phyloP scores from a whole-genome alignment of 2,888 invertebrate genomes.

The Agrypnus murinus region DNA sequence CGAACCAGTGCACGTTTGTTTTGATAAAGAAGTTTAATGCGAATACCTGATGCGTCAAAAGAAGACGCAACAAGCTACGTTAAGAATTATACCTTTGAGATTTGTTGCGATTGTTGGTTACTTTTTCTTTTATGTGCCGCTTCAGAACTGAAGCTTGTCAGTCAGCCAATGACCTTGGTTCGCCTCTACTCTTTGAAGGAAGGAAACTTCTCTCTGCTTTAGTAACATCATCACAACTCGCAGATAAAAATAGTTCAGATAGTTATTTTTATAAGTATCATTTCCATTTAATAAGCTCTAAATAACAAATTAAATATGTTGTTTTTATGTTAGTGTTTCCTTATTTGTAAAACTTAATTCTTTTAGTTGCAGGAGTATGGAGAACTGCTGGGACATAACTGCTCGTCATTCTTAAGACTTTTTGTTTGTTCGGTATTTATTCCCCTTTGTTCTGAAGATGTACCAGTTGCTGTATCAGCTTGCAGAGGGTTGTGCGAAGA shows the following conservation, averaged over 20 bases:
- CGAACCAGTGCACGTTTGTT: slow-evolving; percentile 15
- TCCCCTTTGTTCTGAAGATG: slow-evolving; percentile 92
- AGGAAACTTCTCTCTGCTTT: too few relatives aligned
- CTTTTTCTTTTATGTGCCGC: slow-evolving; percentile 42
- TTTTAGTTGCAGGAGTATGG: slow-evolving; percentile 83
- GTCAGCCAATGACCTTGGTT: slow-evolving; percentile 53
- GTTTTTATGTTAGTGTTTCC: background rate
- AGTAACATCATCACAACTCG: background rate
- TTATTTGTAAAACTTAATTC: slow-evolving; percentile 49
- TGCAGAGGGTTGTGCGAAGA: slow-evolving; percentile 91
- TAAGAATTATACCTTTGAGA: slow-evolving; percentile 25
- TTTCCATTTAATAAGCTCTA: background rate
- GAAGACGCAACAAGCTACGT: slow-evolving; percentile 26
- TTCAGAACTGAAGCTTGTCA: slow-evolving; percentile 46
- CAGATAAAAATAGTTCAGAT: slow-evolving; percentile 34
- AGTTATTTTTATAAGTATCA: slow-evolving; percentile 12
- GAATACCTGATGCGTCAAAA: background rate
- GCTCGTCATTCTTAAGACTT: slow-evolving; percentile 87
- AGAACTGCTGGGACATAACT: slow-evolving; percentile 84
- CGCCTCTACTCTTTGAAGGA: slow-evolving; percentile 18
- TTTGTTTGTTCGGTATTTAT: slow-evolving; percentile 93
- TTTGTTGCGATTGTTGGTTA: slow-evolving; percentile 37
- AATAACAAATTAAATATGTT: background rate
- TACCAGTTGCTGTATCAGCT: slow-evolving; percentile 88
- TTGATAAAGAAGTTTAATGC: slow-evolving; percentile 15